These are phyloP conservation scores for Oxyscelio sp. DNA, from an alignment of 2,888 invertebrate genomes.

Conservation along the genomic window DNA sequence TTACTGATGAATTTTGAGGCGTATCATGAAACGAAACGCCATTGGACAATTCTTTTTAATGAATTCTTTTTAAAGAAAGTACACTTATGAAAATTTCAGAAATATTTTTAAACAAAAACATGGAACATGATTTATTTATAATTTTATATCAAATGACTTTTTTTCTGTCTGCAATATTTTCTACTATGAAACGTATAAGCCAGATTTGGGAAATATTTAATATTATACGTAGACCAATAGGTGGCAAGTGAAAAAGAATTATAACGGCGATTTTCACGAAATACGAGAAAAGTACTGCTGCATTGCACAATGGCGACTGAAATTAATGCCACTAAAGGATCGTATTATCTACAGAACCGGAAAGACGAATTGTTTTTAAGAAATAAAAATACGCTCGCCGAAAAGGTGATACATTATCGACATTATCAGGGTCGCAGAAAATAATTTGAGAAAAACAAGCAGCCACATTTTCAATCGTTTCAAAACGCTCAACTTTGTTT, in stretches of 20 bases:
- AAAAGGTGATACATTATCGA: constrained; percentile 47
- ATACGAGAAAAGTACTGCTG: constrained; percentile 23
- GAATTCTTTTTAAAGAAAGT: too few relatives aligned
- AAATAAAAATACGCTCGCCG: constrained; percentile 40
- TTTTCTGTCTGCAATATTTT: constrained; percentile 13
- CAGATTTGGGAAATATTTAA: constrained; percentile 49
- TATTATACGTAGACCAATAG: constrained; percentile 30
- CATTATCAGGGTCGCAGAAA: not conserved
- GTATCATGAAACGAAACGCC: too few relatives aligned
- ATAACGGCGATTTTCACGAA: constrained; percentile 55
- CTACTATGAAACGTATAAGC: not conserved
- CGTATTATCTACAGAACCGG: constrained; percentile 47
- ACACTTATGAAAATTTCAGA: too few relatives aligned
- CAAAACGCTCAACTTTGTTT: too few relatives aligned
- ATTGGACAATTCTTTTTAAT: too few relatives aligned
- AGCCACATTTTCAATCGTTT: not conserved
- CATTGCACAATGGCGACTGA: constrained; percentile 38
- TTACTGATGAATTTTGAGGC: too few relatives aligned
- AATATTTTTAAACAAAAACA: too few relatives aligned
- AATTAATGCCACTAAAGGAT: constrained; percentile 56
- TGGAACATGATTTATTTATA: too few relatives aligned
- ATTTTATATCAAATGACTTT: too few relatives aligned
- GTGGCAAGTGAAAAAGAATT: constrained; percentile 36
- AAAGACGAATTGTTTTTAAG: constrained; percentile 58
- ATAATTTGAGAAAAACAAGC: not conserved